Evolutionary conservation across 2,888 invertebrate genomes (phyloP).

Genomic region (Rotaria macrura): DNA sequence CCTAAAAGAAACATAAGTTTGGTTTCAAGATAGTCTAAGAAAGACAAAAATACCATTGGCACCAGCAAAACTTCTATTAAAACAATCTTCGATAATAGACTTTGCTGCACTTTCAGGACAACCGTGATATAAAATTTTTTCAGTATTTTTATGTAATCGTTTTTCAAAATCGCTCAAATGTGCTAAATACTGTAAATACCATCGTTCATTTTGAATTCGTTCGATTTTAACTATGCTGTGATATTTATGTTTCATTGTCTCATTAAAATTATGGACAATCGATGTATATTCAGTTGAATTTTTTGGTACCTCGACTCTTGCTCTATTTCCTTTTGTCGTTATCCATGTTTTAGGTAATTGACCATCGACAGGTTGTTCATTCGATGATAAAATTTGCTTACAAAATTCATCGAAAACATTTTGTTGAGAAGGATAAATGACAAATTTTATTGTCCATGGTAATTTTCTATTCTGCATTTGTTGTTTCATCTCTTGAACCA

Average conservation of each 20-base stretch:
- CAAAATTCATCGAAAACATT: neutral
- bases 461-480: neutral
- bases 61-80: neutral
- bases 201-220: neutral
- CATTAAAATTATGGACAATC: neutral
- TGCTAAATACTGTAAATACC: neutral
- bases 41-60: neutral
- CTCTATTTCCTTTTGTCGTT: too few relatives aligned
- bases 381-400: neutral
- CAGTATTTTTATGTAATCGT: neutral
- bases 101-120: neutral
- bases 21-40: too few relatives aligned
- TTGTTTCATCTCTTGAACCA: neutral
- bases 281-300: neutral
- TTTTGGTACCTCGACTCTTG: neutral
- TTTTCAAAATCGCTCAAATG: neutral
- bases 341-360: neutral
- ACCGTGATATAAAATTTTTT: neutral
- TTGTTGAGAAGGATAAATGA: neutral
- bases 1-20: neutral
- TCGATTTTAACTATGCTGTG: neutral
- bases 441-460: neutral
- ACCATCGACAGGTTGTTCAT: neutral
- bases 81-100: neutral
- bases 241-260: neutral